phyloP scores from a whole-genome alignment of 2,797 vertebrate species.

The Neopelma chrysocephalum region DNA sequence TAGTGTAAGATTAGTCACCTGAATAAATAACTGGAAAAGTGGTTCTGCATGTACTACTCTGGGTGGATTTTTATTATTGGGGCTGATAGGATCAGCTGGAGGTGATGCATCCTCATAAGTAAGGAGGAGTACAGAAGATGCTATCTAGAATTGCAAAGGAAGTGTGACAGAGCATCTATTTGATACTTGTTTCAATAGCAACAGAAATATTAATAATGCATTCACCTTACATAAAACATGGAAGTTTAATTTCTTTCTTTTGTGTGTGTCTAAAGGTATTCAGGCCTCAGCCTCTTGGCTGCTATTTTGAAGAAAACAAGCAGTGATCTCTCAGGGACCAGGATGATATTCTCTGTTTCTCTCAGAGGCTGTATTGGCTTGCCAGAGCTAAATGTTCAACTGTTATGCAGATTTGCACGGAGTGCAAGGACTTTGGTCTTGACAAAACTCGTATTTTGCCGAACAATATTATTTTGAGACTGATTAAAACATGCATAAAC shows the following conservation, averaged over 20 bases:
- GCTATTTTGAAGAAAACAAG: background rate
- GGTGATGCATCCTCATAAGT: background rate
- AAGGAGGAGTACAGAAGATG: background rate
- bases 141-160: background rate
- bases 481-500: background rate
- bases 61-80: background rate
- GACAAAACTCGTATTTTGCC: background rate
- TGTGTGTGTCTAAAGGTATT: background rate
- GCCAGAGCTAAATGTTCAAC: background rate
- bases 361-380: background rate
- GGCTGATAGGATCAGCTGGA: background rate
- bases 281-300: background rate
- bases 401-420: background rate
- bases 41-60: background rate
- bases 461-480: background rate
- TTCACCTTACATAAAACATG: background rate
- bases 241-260: background rate
- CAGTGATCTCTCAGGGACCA: background rate
- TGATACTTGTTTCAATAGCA: background rate
- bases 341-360: background rate
- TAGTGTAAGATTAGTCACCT: background rate
- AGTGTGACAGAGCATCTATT: background rate
- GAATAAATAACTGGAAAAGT: background rate
- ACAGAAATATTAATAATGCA: background rate
- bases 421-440: conserved; percentile 16